Percentiles rank a stretch among this genome's conserved stretches.
Conservation (phyloP, 53 echinoderm and acorn worm species). For the Zoroaster sp. region DNA sequence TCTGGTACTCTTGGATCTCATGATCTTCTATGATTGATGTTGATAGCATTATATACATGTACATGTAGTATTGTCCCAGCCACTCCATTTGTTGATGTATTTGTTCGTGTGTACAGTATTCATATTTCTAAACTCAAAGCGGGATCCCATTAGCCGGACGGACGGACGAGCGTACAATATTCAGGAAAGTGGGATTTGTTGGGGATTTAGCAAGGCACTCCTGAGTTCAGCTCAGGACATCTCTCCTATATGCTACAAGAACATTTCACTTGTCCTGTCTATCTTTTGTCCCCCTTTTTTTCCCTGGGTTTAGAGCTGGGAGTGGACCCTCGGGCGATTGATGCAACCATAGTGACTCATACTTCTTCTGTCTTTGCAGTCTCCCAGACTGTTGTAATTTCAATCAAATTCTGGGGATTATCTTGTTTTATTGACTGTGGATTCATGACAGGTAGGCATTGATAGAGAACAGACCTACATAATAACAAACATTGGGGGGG, state of each 20-base stretch:
- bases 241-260: background rate
- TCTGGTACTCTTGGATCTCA: background rate
- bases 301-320: background rate
- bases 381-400: constrained; percentile 24
- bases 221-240: constrained; percentile 40
- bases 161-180: background rate
- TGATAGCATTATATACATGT: background rate
- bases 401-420: constrained; percentile 42
- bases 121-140: background rate
- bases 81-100: background rate
- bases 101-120: background rate
- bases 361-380: background rate
- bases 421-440: constrained; percentile 15
- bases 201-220: constrained; percentile 3
- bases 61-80: background rate
- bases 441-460: background rate
- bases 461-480: background rate
- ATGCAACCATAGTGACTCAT: constrained; percentile 3
- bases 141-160: background rate
- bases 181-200: constrained; percentile 15
- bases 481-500: too few relatives aligned
- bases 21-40: background rate
- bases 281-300: background rate
- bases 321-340: background rate
- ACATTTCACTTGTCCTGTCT: background rate